Evolutionary conservation across 1,140 invertebrate species (phyloP).

Genomic region (Yoshiicerus persimilis): DNA sequence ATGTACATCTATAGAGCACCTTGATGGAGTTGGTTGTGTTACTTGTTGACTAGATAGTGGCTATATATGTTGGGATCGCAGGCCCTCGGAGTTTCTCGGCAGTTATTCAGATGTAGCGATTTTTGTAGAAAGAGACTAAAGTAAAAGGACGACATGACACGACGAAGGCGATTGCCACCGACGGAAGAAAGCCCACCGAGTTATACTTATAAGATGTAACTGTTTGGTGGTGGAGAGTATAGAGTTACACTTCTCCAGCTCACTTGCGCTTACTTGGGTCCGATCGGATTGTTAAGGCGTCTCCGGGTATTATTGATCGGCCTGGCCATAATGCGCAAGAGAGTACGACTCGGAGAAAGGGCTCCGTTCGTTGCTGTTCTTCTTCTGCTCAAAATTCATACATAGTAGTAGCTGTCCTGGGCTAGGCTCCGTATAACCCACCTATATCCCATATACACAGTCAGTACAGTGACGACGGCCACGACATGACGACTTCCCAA

Average conservation of each 20-base stretch:
- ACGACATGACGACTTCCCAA: neutral
- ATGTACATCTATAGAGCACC: neutral
- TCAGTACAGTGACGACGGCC: neutral
- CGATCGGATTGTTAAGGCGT: constrained; percentile 43
- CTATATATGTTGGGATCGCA: neutral
- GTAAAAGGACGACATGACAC: neutral
- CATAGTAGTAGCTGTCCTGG: neutral
- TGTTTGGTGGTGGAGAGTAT: neutral
- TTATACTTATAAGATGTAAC: neutral
- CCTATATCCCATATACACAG: neutral
- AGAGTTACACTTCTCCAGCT: neutral
- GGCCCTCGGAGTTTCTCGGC: neutral
- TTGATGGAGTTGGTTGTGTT: neutral
- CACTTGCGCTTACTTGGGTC: constrained; percentile 33
- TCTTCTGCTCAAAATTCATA: neutral
- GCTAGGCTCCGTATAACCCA: neutral
- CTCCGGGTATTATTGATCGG: constrained; percentile 44
- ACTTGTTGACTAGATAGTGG: neutral
- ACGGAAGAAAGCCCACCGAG: neutral
- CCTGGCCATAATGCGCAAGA: constrained; percentile 42
- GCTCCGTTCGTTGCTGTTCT: neutral
- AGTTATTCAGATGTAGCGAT: neutral
- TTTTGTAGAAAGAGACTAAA: neutral
- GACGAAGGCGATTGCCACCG: neutral
- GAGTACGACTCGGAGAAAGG: neutral